Percentiles rank a stretch among this genome's conserved stretches.
Conservation (phyloP, 2,113 vertebrate species). For the Drymodes brunneopygia region DNA sequence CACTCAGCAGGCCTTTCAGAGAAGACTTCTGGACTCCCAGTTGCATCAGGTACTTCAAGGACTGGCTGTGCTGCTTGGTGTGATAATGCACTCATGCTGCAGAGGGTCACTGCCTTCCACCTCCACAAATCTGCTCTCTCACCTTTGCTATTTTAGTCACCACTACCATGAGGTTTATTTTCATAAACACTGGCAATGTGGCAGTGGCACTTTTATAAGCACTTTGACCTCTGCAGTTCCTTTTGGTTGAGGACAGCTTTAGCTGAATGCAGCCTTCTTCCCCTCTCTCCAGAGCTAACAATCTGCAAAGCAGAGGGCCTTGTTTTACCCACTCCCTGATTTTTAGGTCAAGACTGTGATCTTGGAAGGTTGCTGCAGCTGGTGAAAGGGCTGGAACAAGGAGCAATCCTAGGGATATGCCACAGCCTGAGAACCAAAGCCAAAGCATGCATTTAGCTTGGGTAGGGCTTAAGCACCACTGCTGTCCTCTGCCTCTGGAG, state of each 20-base stretch:
- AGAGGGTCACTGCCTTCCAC: neutral
- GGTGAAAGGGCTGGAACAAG: neutral
- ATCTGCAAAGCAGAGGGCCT: neutral
- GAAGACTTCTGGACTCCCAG: accelerated
- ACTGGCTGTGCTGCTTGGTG: neutral
- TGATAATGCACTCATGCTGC: neutral
- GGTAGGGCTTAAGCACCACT: neutral
- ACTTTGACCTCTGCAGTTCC: neutral
- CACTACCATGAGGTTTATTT: neutral
- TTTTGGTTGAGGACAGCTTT: neutral
- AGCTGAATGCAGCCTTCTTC: neutral
- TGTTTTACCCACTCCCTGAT: neutral
- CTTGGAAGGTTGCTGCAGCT: neutral
- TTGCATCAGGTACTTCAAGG: neutral
- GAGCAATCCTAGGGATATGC: neutral
- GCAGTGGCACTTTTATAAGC: neutral
- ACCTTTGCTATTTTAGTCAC: neutral
- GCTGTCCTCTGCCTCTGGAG: neutral
- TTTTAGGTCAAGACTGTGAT: neutral
- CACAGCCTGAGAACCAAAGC: neutral
- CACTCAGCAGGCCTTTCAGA: neutral
- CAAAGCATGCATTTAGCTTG: neutral
- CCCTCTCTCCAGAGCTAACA: neutral
- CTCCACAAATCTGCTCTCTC: neutral
- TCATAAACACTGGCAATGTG: neutral